Conservation (phyloP, 2,888 invertebrate genomes). For the Theodoxus fluviatilis region DNA sequence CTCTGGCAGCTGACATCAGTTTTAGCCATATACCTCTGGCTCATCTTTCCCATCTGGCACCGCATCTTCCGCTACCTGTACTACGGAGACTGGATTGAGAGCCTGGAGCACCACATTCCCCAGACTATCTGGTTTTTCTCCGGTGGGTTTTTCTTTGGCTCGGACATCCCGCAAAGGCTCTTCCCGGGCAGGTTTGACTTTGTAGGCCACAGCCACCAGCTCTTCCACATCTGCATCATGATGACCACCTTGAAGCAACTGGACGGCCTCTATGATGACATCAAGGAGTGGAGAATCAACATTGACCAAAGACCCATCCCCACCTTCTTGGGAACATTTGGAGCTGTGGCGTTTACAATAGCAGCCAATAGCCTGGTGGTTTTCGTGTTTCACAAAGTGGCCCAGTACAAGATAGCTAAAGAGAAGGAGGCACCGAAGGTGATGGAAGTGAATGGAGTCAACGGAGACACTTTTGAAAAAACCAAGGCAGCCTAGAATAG, state of each 20-base stretch:
- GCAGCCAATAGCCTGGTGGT: constrained; percentile 47
- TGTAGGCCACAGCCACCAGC: constrained; percentile 63
- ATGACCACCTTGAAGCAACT: constrained; percentile 58
- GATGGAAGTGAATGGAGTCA: too few relatives aligned
- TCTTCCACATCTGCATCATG: constrained; percentile 63
- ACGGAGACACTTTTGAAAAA: too few relatives aligned
- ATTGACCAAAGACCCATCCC: constrained; percentile 44
- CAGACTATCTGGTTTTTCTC: constrained; percentile 61
- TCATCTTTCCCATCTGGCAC: constrained; percentile 54
- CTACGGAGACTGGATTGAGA: constrained; percentile 46
- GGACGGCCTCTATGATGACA: constrained; percentile 60
- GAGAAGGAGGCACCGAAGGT: too few relatives aligned
- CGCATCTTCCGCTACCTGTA: constrained; percentile 47
- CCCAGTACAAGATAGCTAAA: constrained; percentile 36
- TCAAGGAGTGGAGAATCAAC: constrained; percentile 38
- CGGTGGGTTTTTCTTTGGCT: constrained; percentile 62
- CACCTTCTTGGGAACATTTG: constrained; percentile 54
- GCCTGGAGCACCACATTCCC: constrained; percentile 51
- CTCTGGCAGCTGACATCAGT: constrained; percentile 62
- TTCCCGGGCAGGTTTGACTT: constrained; percentile 61
- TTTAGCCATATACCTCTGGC: constrained; percentile 56
- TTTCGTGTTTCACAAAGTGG: constrained; percentile 42
- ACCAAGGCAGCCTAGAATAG: too few relatives aligned
- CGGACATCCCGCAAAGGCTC: constrained; percentile 61
- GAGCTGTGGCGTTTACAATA: constrained; percentile 52